Conservation (phyloP, 2,888 invertebrate species). For the Eudemis profundana region DNA sequence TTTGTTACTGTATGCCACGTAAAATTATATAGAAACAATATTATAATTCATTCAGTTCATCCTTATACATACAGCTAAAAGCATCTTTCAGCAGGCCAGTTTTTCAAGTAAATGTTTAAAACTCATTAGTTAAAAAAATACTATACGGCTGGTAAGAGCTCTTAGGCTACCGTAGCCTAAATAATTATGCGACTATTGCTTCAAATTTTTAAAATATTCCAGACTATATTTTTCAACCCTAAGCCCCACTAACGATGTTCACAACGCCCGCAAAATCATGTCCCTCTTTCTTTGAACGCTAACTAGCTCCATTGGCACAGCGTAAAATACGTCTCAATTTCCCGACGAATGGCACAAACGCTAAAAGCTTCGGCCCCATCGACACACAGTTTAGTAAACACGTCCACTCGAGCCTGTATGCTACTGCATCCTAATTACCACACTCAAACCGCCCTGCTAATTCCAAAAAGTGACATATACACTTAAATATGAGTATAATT, state of each 20-base stretch:
- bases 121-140: too few species aligned
- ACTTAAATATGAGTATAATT: neutral
- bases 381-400: conserved; percentile 70
- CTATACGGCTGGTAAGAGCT: too few species aligned
- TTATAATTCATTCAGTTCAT: too few species aligned
- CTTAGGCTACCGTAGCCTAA: too few species aligned
- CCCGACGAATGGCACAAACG: conserved; percentile 45
- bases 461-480: conserved; percentile 49
- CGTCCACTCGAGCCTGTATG: conserved; percentile 63
- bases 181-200: too few species aligned
- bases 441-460: conserved; percentile 73
- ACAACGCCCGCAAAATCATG: conserved; percentile 35
- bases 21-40: too few species aligned
- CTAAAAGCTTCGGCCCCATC: conserved; percentile 63
- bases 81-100: too few species aligned
- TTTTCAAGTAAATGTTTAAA: too few species aligned
- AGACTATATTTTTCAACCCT: conserved; percentile 44
- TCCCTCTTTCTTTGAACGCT: conserved; percentile 37
- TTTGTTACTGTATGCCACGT: too few species aligned
- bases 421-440: conserved; percentile 79
- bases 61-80: too few species aligned
- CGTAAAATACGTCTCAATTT: conserved; percentile 42
- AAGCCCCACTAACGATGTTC: conserved; percentile 49
- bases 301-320: conserved; percentile 37
- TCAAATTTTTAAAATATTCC: neutral